These are phyloP conservation scores for Zosterops pallidus DNA, from an alignment of 2,113 vertebrate genomes.

Conservation along the genomic window DNA sequence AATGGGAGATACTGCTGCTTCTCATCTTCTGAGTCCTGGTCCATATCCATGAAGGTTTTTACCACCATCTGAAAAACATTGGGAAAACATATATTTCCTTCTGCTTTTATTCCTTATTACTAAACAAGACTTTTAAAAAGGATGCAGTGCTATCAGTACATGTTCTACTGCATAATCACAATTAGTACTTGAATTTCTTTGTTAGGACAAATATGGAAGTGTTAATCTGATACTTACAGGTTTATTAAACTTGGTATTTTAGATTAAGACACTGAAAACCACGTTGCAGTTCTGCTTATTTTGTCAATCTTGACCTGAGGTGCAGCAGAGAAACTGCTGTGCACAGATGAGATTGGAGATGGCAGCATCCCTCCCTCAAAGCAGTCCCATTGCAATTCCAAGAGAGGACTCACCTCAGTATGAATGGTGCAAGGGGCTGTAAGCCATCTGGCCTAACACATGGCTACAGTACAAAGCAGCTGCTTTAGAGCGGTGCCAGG, in stretches of 20 bases:
- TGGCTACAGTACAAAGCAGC: neutral
- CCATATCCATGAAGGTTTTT: constrained; percentile 99
- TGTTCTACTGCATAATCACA: neutral
- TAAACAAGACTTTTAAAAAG: neutral
- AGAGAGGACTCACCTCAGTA: neutral
- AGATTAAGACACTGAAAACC: neutral
- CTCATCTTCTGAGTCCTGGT: constrained; percentile 99
- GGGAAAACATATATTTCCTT: neutral
- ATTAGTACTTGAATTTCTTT: neutral
- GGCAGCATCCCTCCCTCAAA: neutral
- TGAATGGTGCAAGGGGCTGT: accelerated
- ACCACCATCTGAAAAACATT: constrained; percentile 90
- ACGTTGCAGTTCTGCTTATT: neutral
- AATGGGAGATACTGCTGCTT: constrained; percentile 97
- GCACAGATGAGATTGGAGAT: neutral
- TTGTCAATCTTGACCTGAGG: neutral
- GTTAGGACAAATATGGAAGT: neutral
- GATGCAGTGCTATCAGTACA: neutral
- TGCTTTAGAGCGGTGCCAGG: neutral
- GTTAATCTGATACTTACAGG: neutral
- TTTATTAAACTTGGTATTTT: neutral
- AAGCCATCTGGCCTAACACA: neutral
- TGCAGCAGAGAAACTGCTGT: neutral
- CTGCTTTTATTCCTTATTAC: neutral
- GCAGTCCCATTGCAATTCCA: neutral